Evolutionary conservation across 2,888 invertebrate genomes (phyloP).

Genomic region (Oscheius sp.): DNA sequence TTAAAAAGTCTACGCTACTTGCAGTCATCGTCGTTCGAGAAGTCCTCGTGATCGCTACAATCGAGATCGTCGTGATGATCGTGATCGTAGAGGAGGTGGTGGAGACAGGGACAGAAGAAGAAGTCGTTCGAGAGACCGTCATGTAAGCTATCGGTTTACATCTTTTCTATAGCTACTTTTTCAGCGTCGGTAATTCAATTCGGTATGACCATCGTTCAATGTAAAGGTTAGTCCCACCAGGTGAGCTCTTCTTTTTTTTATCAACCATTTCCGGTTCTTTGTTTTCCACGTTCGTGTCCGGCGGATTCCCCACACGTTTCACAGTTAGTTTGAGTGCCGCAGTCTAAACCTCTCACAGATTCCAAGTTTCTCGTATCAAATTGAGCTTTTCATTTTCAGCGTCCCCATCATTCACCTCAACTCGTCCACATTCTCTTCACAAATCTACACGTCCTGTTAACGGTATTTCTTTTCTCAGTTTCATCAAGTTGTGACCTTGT

Average conservation of each 20-base stretch:
- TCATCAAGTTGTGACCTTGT: conserved; percentile 4
- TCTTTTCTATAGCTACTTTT: neutral
- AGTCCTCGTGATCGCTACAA: conserved; percentile 29
- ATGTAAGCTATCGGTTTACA: conserved; percentile 2
- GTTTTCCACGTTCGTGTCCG: too few relatives aligned
- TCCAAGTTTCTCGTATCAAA: neutral
- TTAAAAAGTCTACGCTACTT: neutral
- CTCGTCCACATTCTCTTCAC: neutral
- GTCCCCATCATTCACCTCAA: conserved; percentile 1
- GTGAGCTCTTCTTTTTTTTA: conserved; percentile 16
- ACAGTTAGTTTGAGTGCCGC: conserved; percentile 32
- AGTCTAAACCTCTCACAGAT: neutral
- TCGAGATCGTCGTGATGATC: conserved; percentile 7
- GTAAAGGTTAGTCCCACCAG: conserved; percentile 22
- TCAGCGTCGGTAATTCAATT: conserved; percentile 16
- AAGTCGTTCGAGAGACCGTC: conserved; percentile 31
- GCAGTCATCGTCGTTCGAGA: conserved; percentile 24
- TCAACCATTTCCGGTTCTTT: neutral
- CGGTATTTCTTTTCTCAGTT: conserved; percentile 22
- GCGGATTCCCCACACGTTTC: neutral
- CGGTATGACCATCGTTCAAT: conserved; percentile 6
- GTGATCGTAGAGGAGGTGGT: conserved; percentile 22
- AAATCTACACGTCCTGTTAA: neutral
- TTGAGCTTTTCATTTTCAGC: conserved; percentile 2
- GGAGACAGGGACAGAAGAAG: conserved; percentile 18